A percentile compares a stretch with the other conserved stretches of the same genome.
Evolutionary conservation across 1,140 invertebrate species (phyloP).

Genomic region (Cotesia chilonis): DNA sequence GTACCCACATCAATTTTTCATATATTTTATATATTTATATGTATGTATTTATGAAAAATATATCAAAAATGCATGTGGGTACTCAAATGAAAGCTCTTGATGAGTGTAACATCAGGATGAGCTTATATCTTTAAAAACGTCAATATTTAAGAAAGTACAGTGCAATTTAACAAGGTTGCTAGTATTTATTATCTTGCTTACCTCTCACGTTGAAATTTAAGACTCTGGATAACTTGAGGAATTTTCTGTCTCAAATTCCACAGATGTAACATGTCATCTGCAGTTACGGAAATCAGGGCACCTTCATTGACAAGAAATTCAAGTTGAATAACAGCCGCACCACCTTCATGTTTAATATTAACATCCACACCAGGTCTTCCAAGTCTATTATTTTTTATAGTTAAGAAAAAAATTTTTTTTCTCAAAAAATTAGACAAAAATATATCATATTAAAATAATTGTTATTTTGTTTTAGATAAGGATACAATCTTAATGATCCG

Average conservation of each 20-base stretch:
- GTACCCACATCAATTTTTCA: too few species aligned
- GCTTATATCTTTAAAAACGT: too few species aligned
- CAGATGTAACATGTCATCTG: constrained; percentile 94
- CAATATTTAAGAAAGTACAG: too few species aligned
- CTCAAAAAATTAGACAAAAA: too few species aligned
- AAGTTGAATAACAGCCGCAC: constrained; percentile 85
- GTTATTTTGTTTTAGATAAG: constrained; percentile 67
- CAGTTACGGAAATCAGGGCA: constrained; percentile 90
- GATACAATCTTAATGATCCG: constrained; percentile 96
- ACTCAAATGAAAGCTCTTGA: too few species aligned
- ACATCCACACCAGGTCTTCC: constrained; percentile 95
- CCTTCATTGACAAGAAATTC: constrained; percentile 97
- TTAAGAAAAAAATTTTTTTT: too few species aligned
- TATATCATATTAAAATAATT: too few species aligned
- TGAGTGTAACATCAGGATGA: too few species aligned
- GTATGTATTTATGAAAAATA: too few species aligned
- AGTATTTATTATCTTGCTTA: constrained; percentile 52
- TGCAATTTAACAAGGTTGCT: too few species aligned
- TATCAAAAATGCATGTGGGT: too few species aligned
- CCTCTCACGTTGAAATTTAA: constrained; percentile 97
- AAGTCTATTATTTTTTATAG: constrained; percentile 71
- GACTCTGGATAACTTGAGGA: constrained; percentile 92
- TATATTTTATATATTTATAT: too few species aligned
- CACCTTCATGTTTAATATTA: constrained; percentile 86
- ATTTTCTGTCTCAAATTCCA: constrained; percentile 97